A percentile compares a stretch with the other conserved stretches of the same genome.
These are phyloP conservation scores for Platerodrilus igneus DNA, from an alignment of 2,888 invertebrate species.

Conservation along the genomic window DNA sequence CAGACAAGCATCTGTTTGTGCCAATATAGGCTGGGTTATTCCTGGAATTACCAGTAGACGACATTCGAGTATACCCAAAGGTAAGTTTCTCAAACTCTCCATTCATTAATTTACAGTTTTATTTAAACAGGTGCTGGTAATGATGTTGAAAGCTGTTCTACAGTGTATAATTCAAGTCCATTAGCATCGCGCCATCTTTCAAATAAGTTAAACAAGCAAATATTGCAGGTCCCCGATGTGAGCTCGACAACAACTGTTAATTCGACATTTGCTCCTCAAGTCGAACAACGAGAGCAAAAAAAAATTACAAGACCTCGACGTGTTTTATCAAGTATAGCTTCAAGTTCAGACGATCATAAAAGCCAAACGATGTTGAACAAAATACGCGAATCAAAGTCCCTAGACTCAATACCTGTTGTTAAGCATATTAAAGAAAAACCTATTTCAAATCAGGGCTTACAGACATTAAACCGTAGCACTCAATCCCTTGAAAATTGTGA, in stretches of 20 bases:
- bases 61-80: conserved; percentile 62
- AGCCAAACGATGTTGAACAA: conserved; percentile 41
- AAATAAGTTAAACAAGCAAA: conserved; percentile 48
- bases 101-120: conserved; percentile 1
- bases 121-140: conserved; percentile 49
- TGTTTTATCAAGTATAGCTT: conserved; percentile 63
- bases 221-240: conserved; percentile 52
- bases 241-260: conserved; percentile 51
- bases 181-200: conserved; percentile 38
- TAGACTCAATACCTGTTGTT: conserved; percentile 58
- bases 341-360: conserved; percentile 55
- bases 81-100: conserved; percentile 29
- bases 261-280: conserved; percentile 45
- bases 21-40: conserved; percentile 48
- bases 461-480: conserved; percentile 28
- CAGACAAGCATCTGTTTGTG: conserved; percentile 70
- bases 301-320: conserved; percentile 45
- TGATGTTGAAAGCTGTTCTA: conserved; percentile 55
- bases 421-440: conserved; percentile 30
- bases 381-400: conserved; percentile 59
- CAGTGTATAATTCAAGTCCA: conserved; percentile 54
- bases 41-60: conserved; percentile 53
- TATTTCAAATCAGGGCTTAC: conserved; percentile 22
- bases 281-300: conserved; percentile 35
- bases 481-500: conserved; percentile 52